Evolutionary conservation across 2,888 invertebrate genomes (phyloP).

Genomic region (Caenorhabditis parvicauda): DNA sequence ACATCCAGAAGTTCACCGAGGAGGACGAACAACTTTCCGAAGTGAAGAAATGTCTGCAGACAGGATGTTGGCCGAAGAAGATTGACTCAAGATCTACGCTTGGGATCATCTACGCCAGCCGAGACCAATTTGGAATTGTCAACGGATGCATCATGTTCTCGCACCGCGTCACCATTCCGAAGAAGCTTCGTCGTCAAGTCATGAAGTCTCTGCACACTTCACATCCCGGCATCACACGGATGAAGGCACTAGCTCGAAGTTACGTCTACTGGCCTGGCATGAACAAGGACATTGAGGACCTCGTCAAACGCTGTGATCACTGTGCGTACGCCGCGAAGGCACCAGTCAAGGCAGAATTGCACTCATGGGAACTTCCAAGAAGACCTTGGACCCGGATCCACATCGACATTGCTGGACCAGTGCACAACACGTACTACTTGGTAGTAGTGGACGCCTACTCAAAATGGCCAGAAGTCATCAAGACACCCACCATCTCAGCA

Average conservation of each 20-base stretch:
- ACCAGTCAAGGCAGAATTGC: slow-evolving; percentile 11
- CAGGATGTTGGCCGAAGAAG: too few relatives aligned
- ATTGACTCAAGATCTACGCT: too few relatives aligned
- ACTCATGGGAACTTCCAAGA: slow-evolving; percentile 23
- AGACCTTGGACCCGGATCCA: slow-evolving; percentile 63
- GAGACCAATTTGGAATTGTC: too few relatives aligned
- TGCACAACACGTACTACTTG: slow-evolving; percentile 33
- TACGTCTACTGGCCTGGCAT: slow-evolving; percentile 52
- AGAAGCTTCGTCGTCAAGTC: slow-evolving; percentile 18
- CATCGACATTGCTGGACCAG: slow-evolving; percentile 64
- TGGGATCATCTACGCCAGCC: too few relatives aligned
- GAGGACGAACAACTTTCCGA: too few relatives aligned
- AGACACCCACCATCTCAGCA: slow-evolving; percentile 8
- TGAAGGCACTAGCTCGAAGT: slow-evolving; percentile 46
- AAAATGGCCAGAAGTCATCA: slow-evolving; percentile 64
- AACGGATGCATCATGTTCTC: slow-evolving; percentile 45
- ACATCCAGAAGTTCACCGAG: too few relatives aligned
- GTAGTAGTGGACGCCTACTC: slow-evolving; percentile 64
- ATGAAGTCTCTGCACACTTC: slow-evolving; percentile 48
- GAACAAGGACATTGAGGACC: slow-evolving; percentile 19
- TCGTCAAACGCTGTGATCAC: slow-evolving; percentile 24
- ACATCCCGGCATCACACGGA: slow-evolving; percentile 47
- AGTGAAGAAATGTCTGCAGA: too few relatives aligned
- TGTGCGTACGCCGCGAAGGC: slow-evolving; percentile 26
- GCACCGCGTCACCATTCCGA: slow-evolving; percentile 47